Evolutionary conservation across 2,113 vertebrate genomes (phyloP), one percentile per base, ranked within the genome.

Genomic region (Aegithalos caudatus): DNA sequence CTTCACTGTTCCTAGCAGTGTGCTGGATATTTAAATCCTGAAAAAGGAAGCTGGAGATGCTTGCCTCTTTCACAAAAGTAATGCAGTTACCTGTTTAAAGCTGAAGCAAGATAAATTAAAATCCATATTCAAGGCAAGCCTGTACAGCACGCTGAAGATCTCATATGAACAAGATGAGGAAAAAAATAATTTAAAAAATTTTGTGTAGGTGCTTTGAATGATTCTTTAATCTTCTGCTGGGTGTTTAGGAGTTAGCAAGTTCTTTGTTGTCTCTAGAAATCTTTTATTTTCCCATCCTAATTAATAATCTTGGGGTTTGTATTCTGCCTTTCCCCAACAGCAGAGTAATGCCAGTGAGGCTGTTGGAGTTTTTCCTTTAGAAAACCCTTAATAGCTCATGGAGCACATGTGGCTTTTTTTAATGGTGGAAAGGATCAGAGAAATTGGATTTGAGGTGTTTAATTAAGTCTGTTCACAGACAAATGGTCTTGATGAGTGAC

Each of bases 391-490:
- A 11, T 86, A 95, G 96, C 33, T 91, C 91, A 83, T 77, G 65
- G 81, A 91, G 57, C 81, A 56, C 19, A 14, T 80, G 65, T 50
- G 37, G 44, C 56, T 77, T 87, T 94, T 94, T 92, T 91, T 86
- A 95, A 81, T 72, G 83, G 86, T 95, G 76, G 74, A 85, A 92
- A 95, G 56, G 83, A 97, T 97, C 94, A 96, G 97, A 90, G 87
- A 95, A 97, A 97, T 97, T 98, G 93, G 91, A 96, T 97, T 97
- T 95, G 96, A 97, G 97, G 95, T 96, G 95, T 97, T 98, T 98
- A 98, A 98, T 98, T 97, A 97, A 98, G 94, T 97, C 96, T 95
- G 92, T 96, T 98, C 96, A 95, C 91, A 97, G 96, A 97, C 92
- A 98, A 98, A 97, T 96, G 91, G 78, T 96, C 90, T 85, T 85